Base-by-base conservation (phyloP, 2,888 invertebrate species). In the Flexamia atlantica region DNA sequence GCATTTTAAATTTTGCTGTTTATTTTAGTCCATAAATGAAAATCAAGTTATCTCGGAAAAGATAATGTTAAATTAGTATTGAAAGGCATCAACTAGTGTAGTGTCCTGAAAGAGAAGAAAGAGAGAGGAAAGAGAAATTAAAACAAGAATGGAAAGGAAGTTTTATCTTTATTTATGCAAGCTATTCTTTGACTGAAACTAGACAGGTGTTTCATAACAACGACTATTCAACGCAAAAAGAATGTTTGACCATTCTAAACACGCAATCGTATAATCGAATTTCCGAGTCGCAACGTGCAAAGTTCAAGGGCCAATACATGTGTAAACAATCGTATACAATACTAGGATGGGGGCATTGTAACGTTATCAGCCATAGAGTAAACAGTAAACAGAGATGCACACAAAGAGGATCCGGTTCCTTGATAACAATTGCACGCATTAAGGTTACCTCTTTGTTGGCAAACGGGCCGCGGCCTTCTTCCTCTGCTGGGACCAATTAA, bases 371-470 rank as follows among this genome's bases (percentile, higher is more conserved):
- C 64, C 64, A 64, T 64, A 64, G 64, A 64, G 64, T 64, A 64
- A 64, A 64, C 64, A 64, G 64, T 64, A 64, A 64, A 64, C 64
- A 64, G 28, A 64, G 64, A 64, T 64, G 64, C 28, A 64, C 17
- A 76, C 76, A 76, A 76, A 50, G 76, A 42, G 76, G 76, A 76
- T 76, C 50, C 76, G 76, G 40, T 50, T 50, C 76, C 50, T 76
- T 50, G 76, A 76, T 76, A 76, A 76, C 76, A 28, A 76, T 50
- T 76, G 76, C 76, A 76, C 76, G 76, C 76, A 76, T 46, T 76
- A 76, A 70, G 76, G 76, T 28, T 76, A 50, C 42, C 76, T 50
- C 76, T 76, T 76, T 76, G 76, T 76, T 76, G 76, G 46, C 76
- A 70, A 70, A 40, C 70, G 70, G 70, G 70, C 70, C 70, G 20